Evolutionary conservation across 2,113 vertebrate species (phyloP).

Genomic region (Cinclus mexicanus): DNA sequence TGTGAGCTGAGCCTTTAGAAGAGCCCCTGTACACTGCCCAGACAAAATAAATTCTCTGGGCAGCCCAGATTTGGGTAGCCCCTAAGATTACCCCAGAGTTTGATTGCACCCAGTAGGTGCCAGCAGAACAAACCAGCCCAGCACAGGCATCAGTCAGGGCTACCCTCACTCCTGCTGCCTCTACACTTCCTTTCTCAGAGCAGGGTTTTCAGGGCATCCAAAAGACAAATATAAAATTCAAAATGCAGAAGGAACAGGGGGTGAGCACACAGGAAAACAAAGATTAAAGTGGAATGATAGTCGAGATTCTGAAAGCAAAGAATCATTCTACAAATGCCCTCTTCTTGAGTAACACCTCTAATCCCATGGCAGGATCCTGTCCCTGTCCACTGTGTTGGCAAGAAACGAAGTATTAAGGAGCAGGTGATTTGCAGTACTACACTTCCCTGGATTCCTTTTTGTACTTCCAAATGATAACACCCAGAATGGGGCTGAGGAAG

Average conservation of each 20-base stretch:
- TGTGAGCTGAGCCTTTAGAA: not conserved
- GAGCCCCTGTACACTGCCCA: not conserved
- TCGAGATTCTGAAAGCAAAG: not conserved
- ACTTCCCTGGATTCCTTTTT: not conserved
- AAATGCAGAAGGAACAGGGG: not conserved
- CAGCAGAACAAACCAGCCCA: not conserved
- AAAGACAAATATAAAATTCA: not conserved
- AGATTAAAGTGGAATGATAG: not conserved
- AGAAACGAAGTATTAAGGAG: not conserved
- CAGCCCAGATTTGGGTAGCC: not conserved
- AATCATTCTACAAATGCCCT: not conserved
- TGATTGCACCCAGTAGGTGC: fast-evolving
- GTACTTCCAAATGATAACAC: not conserved
- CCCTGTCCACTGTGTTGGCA: not conserved
- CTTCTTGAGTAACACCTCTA: not conserved
- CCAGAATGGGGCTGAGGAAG: not conserved
- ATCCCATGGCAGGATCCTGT: not conserved
- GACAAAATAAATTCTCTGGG: not conserved
- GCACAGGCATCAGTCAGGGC: not conserved
- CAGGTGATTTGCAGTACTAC: not conserved
- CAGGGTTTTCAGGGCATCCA: not conserved
- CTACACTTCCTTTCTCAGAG: not conserved
- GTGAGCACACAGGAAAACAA: not conserved
- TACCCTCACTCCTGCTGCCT: not conserved
- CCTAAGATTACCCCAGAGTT: not conserved